phyloP scores from a whole-genome alignment of 2,797 vertebrate genomes.

The Amazona ochrocephala region DNA sequence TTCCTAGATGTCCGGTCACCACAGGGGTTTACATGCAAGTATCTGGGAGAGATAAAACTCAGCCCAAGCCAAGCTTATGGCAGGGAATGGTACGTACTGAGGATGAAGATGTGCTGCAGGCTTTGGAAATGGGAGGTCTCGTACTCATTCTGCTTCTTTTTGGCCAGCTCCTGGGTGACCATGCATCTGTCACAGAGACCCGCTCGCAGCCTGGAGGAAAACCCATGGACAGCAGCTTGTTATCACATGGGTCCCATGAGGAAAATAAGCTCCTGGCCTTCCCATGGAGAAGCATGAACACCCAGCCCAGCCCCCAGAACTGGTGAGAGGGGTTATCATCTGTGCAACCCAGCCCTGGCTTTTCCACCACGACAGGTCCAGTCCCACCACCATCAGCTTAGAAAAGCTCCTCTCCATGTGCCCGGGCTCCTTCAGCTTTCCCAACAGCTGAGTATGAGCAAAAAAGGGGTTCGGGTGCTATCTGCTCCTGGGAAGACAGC shows the following conservation, averaged over 20 bases:
- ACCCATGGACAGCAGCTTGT: neutral
- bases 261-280: neutral
- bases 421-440: neutral
- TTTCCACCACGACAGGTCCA: neutral
- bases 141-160: conserved; percentile 89
- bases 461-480: neutral
- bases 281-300: fast-evolving
- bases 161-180: conserved; percentile 94
- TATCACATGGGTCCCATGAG: fast-evolving
- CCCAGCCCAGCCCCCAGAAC: neutral
- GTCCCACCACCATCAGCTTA: neutral
- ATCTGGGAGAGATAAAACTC: neutral
- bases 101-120: conserved; percentile 88
- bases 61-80: neutral
- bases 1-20: neutral
- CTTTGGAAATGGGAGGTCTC: conserved; percentile 89
- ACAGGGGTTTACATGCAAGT: fast-evolving
- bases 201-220: conserved; percentile 84
- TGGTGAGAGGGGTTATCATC: neutral
- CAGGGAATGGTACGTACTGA: conserved; percentile 78
- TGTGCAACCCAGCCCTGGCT: neutral
- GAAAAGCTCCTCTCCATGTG: fast-evolving
- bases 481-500: neutral
- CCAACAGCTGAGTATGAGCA: neutral
- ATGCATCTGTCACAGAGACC: conserved; percentile 96